Evolutionary conservation across 2,888 invertebrate species (phyloP), one percentile per base, ranked within the genome.

Genomic region (Germaria angustata): DNA sequence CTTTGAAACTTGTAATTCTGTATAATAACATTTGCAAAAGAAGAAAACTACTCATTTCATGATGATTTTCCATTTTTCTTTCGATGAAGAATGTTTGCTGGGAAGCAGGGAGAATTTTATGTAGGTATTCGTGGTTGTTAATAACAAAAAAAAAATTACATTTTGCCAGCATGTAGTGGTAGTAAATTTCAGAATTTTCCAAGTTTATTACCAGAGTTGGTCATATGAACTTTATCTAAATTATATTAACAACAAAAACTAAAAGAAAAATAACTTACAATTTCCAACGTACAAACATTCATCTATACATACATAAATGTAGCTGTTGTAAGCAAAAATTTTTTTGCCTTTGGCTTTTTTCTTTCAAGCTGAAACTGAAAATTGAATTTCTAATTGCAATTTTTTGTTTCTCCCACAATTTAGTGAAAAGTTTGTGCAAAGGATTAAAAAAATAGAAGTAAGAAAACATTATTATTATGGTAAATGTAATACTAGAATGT

Each of bases 161-260:
- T 69, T 53, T 44, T 32, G 6, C 28, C 11, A 65, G 17, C 24
- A 53, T 49, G 13, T 44, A 59, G 61, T 81, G 28, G 65, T 66
- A 53, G 65, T 79, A 75, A 36, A 59, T 66, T 75, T 69, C 41
- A 59, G 55, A 72, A 57, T 65, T 65, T 75, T 65, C 39, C 17
- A 57, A 78, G 73, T 81, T 81, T 81, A 78, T 81, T 73, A 78
- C 34, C 51, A 65, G 63, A 81, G 68, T 65, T 69, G 69, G 78
- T 69, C 69, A 75, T 78, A 69, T 78, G 69, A 78, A 81, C 72
- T 75, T 68, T 73, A 68, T 11, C 55, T 68, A 49, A 73, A 61
- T 61, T 53, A 32, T 59, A 51, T 28, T 13, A 53, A 55, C 6
- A 63, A 68, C 11, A 34, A 66, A 78, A 71, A 59, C 36, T 61